A percentile compares a stretch with the other conserved stretches of the same genome.
These are phyloP conservation scores for Xenopus laevis DNA, from an alignment of 2,113 vertebrate species.

Conservation along the genomic window DNA sequence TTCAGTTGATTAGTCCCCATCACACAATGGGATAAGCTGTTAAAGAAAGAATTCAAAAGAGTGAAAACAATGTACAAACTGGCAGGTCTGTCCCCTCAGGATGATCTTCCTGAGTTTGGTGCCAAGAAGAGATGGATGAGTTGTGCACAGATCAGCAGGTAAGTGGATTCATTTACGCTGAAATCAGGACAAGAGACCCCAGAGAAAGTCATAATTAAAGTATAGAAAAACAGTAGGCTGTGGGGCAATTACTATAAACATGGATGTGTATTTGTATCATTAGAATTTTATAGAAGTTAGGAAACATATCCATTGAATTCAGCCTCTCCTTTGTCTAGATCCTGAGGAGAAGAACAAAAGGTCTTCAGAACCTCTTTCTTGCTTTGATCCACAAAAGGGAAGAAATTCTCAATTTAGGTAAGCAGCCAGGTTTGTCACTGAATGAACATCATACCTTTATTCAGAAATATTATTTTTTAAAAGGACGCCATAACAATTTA, in stretches of 20 bases:
- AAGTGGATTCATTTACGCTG: conserved; percentile 21
- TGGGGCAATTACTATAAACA: background rate
- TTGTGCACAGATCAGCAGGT: conserved; percentile 36
- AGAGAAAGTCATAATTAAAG: background rate
- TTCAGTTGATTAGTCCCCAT: conserved; percentile 20
- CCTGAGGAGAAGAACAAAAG: too few species aligned
- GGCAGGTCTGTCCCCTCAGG: conserved; percentile 35
- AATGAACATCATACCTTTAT: too few species aligned
- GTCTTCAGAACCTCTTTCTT: too few species aligned
- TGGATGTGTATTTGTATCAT: background rate
- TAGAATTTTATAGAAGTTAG: background rate
- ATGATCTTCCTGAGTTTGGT: conserved; percentile 21
- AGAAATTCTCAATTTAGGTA: too few species aligned
- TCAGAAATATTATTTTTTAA: too few species aligned
- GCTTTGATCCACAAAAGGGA: too few species aligned
- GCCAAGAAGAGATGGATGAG: conserved; percentile 9
- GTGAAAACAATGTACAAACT: conserved; percentile 9
- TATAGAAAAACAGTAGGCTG: background rate
- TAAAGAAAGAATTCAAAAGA: conserved; percentile 6
- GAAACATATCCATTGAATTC: too few species aligned
- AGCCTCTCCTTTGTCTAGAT: too few species aligned
- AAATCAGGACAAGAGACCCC: conserved; percentile 1
- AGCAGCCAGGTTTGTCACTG: too few species aligned
- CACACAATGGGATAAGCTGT: background rate
- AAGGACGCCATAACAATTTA: too few species aligned